Percentiles rank a stretch among this genome's conserved stretches.
Conservation (phyloP, 2,888 invertebrate species). For the Metallyticus violacea region DNA sequence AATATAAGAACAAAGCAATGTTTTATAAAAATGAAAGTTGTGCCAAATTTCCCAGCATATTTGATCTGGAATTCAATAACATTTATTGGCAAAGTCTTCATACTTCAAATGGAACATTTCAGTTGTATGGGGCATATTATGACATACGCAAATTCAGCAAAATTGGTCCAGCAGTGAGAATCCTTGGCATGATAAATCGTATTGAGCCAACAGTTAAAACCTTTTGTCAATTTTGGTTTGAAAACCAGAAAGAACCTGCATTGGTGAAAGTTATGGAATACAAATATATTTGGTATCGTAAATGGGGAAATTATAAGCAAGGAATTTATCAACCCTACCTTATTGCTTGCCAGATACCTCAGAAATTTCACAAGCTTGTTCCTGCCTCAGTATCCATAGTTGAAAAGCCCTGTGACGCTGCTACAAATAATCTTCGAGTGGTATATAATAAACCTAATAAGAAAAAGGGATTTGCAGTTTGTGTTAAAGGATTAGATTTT, state of each 20-base stretch:
- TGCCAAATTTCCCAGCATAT: constrained; percentile 82
- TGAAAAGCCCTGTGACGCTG: constrained; percentile 78
- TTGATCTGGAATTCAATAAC: constrained; percentile 89
- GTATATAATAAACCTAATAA: constrained; percentile 70
- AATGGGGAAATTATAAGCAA: constrained; percentile 92
- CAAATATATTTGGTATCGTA: constrained; percentile 91
- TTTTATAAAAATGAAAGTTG: constrained; percentile 67
- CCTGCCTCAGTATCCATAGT: constrained; percentile 85
- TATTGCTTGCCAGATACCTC: constrained; percentile 83
- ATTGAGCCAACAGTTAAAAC: constrained; percentile 80
- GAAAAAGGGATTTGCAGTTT: constrained; percentile 83
- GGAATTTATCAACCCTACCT: constrained; percentile 88
- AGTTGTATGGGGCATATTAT: constrained; percentile 85
- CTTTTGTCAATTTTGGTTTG: constrained; percentile 88
- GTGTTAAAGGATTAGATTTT: constrained; percentile 92
- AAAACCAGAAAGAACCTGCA: constrained; percentile 76
- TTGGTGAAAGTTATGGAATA: constrained; percentile 82
- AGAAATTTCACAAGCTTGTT: constrained; percentile 63
- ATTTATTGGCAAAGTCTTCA: constrained; percentile 88
- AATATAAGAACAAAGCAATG: constrained; percentile 70
- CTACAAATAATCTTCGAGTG: constrained; percentile 80
- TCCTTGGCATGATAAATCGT: constrained; percentile 85
- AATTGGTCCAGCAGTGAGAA: constrained; percentile 78
- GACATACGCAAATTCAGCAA: constrained; percentile 75
- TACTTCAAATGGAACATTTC: constrained; percentile 83